Percentiles rank a stretch among this genome's conserved stretches.
Conservation (phyloP, 2,888 invertebrate species). For the Philereme vetulata region DNA sequence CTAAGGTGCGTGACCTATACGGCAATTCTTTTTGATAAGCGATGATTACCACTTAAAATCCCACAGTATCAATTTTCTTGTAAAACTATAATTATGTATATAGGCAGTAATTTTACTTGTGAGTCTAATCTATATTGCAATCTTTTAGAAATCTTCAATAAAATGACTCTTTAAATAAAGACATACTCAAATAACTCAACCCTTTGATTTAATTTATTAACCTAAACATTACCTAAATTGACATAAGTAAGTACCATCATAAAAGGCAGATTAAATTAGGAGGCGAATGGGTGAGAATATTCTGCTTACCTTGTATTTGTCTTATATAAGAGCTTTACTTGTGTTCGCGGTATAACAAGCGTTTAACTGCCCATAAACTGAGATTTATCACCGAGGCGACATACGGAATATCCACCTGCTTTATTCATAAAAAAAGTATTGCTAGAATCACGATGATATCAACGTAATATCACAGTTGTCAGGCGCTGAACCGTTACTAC, state of each 20-base stretch:
- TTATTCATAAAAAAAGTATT: too few species aligned
- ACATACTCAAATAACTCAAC: background rate
- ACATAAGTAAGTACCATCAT: constrained; percentile 39
- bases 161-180: background rate
- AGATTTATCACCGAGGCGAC: constrained; percentile 64
- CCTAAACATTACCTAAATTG: constrained; percentile 34
- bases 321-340: constrained; percentile 57
- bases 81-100: too few species aligned
- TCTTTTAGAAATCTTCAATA: too few species aligned
- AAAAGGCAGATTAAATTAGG: constrained; percentile 47
- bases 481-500: too few species aligned
- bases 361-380: constrained; percentile 73
- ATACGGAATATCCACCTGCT: constrained; percentile 56
- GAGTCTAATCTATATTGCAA: too few species aligned
- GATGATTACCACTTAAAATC: too few species aligned
- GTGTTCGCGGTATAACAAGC: constrained; percentile 68
- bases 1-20: too few species aligned
- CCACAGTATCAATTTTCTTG: too few species aligned
- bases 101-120: too few species aligned
- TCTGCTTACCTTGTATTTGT: constrained; percentile 56
- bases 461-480: too few species aligned
- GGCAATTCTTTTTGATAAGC: too few species aligned
- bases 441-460: too few species aligned
- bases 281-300: constrained; percentile 38
- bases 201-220: constrained; percentile 20